These are phyloP conservation scores for Syngnathus scovelli DNA, from an alignment of 2,113 vertebrate species.

Conservation along the genomic window DNA sequence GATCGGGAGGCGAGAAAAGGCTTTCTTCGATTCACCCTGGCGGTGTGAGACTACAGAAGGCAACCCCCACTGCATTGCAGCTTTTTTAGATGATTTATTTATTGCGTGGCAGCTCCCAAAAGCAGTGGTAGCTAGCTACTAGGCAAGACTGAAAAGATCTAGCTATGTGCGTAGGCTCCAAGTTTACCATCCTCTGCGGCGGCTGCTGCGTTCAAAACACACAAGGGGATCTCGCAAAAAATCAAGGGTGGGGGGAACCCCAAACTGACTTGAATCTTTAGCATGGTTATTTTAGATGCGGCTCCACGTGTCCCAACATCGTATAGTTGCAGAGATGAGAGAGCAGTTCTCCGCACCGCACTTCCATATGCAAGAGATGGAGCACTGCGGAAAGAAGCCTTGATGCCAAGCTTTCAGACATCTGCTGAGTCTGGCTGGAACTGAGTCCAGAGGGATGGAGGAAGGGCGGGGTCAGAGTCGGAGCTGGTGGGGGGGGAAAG, in stretches of 20 bases:
- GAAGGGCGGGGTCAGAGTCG: slow-evolving; percentile 41
- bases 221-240: slow-evolving; percentile 37
- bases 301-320: slow-evolving; percentile 28
- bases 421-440: slow-evolving; percentile 66
- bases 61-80: slow-evolving; percentile 70
- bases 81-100: slow-evolving; percentile 71
- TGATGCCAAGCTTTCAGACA: slow-evolving; percentile 67
- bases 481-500: slow-evolving; percentile 7
- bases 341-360: slow-evolving; percentile 58
- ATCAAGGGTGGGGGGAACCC: slow-evolving; percentile 34
- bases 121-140: slow-evolving; percentile 50
- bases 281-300: slow-evolving; percentile 52
- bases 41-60: slow-evolving; percentile 54
- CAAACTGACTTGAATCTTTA: slow-evolving; percentile 42
- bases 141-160: slow-evolving; percentile 46
- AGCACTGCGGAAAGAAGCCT: slow-evolving; percentile 62
- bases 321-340: slow-evolving; percentile 56
- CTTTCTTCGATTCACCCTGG: slow-evolving; percentile 47
- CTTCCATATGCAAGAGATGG: slow-evolving; percentile 62
- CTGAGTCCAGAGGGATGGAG: slow-evolving; percentile 40
- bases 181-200: slow-evolving; percentile 45
- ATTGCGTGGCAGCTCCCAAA: slow-evolving; percentile 66
- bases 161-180: slow-evolving; percentile 53
- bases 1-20: slow-evolving; percentile 48
- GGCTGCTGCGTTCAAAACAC: slow-evolving; percentile 45